Evolutionary conservation across 2,888 invertebrate genomes (phyloP).

Genomic region (Rutpela maculata): DNA sequence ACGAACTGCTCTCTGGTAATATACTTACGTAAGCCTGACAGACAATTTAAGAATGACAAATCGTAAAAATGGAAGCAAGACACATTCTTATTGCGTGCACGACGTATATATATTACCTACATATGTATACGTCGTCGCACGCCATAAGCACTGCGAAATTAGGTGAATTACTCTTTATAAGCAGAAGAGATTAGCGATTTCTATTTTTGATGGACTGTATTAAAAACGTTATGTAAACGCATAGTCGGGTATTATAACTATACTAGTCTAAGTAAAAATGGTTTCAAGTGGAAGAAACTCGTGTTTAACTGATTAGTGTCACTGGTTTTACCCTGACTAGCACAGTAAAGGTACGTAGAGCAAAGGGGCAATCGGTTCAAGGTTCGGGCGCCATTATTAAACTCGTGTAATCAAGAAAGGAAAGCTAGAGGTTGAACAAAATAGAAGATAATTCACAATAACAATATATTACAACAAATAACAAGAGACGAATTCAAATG

Average conservation of each 20-base stretch:
- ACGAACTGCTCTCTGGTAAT: background rate
- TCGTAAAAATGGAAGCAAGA: background rate
- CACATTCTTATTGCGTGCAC: conserved; percentile 7
- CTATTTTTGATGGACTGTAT: background rate
- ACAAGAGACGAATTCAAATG: no score
- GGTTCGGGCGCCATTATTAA: no score
- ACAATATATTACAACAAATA: no score
- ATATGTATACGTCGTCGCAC: background rate
- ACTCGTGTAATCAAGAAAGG: no score
- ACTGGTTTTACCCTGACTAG: no score
- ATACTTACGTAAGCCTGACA: conserved; percentile 13
- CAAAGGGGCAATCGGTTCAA: no score
- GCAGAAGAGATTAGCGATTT: background rate
- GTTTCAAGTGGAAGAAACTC: no score
- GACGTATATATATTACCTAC: conserved; percentile 2
- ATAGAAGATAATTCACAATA: no score
- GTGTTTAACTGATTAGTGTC: no score
- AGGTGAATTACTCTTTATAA: background rate
- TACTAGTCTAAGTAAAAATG: no score
- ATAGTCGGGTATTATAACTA: background rate
- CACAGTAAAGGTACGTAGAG: no score
- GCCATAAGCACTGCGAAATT: background rate
- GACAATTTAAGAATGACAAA: conserved; percentile 16
- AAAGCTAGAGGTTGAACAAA: no score
- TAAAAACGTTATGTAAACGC: background rate